Conservation (phyloP, 2,888 invertebrate genomes). For the Calephelis perditalis region DNA sequence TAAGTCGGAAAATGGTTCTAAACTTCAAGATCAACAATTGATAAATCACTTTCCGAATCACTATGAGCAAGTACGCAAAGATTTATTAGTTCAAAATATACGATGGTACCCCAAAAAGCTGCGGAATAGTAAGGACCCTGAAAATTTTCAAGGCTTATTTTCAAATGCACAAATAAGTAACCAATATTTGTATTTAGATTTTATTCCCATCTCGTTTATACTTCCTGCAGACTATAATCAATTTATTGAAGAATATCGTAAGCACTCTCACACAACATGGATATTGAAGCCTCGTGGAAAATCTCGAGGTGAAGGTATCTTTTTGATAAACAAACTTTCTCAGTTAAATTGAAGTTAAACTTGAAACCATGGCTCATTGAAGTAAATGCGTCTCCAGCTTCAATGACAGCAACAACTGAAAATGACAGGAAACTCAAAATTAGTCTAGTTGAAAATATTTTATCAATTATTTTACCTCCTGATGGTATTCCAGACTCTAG, state of each 20-base stretch:
- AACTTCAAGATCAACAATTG: slow-evolving; percentile 94
- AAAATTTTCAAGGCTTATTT: slow-evolving; percentile 77
- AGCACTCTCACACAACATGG: slow-evolving; percentile 96
- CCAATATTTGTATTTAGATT: slow-evolving; percentile 90
- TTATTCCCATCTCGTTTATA: slow-evolving; percentile 95
- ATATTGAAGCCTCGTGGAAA: slow-evolving; percentile 98
- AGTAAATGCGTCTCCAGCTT: slow-evolving; percentile 97
- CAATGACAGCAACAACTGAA: slow-evolving; percentile 94
- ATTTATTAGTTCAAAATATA: slow-evolving; percentile 96
- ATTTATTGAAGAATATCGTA: slow-evolving; percentile 97
- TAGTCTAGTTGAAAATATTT: slow-evolving; percentile 94
- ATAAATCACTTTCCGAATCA: slow-evolving; percentile 98
- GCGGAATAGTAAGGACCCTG: slow-evolving; percentile 92
- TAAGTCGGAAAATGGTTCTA: slow-evolving; percentile 93
- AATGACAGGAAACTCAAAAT: slow-evolving; percentile 96
- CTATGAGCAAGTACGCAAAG: slow-evolving; percentile 96
- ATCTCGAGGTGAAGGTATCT: slow-evolving; percentile 96
- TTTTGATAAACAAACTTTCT: slow-evolving; percentile 95
- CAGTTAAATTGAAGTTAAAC: slow-evolving; percentile 94
- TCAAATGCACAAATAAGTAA: slow-evolving; percentile 81
- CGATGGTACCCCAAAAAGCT: slow-evolving; percentile 95
- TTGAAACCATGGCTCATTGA: slow-evolving; percentile 97
- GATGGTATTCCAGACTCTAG: slow-evolving; percentile 93
- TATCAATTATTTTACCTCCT: slow-evolving; percentile 93
- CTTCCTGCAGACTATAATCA: slow-evolving; percentile 97